Evolutionary conservation across 1,140 invertebrate genomes (phyloP).

Genomic region (Bombus polaris): DNA sequence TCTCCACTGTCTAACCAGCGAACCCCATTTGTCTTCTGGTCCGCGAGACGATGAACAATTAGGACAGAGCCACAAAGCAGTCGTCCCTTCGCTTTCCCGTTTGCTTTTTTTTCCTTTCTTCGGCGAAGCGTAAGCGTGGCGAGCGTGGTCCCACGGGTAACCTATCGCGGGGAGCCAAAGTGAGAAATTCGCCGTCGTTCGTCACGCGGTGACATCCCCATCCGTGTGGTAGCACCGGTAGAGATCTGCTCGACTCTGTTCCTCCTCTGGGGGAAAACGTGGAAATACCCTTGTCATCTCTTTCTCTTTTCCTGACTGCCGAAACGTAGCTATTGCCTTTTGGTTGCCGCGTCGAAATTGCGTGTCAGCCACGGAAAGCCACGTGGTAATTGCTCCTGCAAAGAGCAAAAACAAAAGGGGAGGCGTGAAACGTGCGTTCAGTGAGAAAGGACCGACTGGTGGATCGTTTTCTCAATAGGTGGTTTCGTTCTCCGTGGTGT

Average conservation of each 20-base stretch:
- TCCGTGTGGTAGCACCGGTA: slow-evolving; percentile 59
- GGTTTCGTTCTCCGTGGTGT: background rate
- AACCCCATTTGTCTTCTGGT: slow-evolving; percentile 47
- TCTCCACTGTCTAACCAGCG: slow-evolving; percentile 1
- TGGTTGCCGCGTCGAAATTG: slow-evolving; percentile 50
- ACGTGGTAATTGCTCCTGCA: slow-evolving; percentile 44
- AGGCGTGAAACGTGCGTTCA: background rate
- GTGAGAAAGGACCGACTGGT: background rate
- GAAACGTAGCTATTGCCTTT: slow-evolving; percentile 42
- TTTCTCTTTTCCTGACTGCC: slow-evolving; percentile 24
- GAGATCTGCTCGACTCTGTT: slow-evolving; percentile 8
- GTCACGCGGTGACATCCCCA: slow-evolving; percentile 72
- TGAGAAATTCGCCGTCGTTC: slow-evolving; percentile 73
- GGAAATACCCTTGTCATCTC: slow-evolving; percentile 75
- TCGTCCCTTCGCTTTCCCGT: background rate
- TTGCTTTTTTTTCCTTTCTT: background rate
- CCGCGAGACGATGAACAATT: slow-evolving; percentile 53
- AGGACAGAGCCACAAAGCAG: slow-evolving; percentile 20
- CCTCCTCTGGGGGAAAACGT: slow-evolving; percentile 54
- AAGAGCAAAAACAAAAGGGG: slow-evolving; percentile 30
- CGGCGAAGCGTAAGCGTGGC: slow-evolving; percentile 60
- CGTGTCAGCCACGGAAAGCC: slow-evolving; percentile 55
- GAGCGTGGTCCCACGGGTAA: slow-evolving; percentile 71
- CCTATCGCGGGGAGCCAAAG: slow-evolving; percentile 59
- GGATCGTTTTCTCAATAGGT: background rate